These are phyloP conservation scores for Noturus placidus DNA, from an alignment of 2,113 vertebrate genomes.

Conservation along the genomic window DNA sequence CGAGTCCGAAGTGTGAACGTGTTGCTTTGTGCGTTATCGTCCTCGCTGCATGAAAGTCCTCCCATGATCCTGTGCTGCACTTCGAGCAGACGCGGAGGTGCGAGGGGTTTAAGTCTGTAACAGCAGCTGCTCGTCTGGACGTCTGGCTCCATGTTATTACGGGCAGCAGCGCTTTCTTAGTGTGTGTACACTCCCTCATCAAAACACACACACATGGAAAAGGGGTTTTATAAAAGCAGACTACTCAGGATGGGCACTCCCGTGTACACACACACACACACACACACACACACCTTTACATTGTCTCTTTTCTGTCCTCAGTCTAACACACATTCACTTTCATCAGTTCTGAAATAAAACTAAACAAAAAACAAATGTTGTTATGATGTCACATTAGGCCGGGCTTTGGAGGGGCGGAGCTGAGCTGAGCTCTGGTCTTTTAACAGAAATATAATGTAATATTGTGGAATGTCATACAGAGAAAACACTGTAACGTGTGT, in stretches of 20 bases:
- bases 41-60: neutral
- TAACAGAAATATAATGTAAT: neutral
- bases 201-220: neutral
- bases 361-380: too few relatives aligned
- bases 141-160: constrained; percentile 65
- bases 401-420: neutral
- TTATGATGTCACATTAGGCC: neutral
- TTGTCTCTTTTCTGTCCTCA: too few relatives aligned
- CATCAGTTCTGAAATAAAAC: neutral
- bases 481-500: too few relatives aligned
- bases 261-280: too few relatives aligned
- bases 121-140: constrained; percentile 44
- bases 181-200: constrained; percentile 9
- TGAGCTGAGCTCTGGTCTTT: neutral
- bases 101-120: neutral
- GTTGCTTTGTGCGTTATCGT: neutral
- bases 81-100: neutral
- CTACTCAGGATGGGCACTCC: too few relatives aligned
- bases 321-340: neutral
- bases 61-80: neutral
- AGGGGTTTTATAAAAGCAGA: constrained; percentile 13
- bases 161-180: constrained; percentile 47
- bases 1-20: neutral
- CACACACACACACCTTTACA: too few relatives aligned
- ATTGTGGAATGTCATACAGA: neutral